A percentile compares a stretch with the other conserved stretches of the same genome.
Conservation (phyloP, 2,113 vertebrate species). For the Melanotaenia duboulayi region DNA sequence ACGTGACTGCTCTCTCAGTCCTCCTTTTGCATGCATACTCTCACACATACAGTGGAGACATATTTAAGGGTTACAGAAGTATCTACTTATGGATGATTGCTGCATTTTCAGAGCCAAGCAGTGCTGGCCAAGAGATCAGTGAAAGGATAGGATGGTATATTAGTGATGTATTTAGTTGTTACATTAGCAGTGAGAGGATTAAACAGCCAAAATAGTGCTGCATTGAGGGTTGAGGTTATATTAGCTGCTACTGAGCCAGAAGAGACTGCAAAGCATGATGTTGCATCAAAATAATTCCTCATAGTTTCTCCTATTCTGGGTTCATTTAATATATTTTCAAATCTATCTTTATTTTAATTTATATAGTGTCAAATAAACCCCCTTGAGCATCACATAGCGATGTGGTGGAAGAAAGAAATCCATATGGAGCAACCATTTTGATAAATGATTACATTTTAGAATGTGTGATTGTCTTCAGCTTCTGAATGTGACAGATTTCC, state of each 20-base stretch:
- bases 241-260: no score
- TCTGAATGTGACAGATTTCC: background rate
- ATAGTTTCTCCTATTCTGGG: no score
- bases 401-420: background rate
- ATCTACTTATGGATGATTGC: conserved; percentile 4
- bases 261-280: no score
- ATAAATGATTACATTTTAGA: no score
- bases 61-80: conserved; percentile 19
- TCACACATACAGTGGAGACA: conserved; percentile 6
- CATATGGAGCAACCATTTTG: no score
- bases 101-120: background rate
- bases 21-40: conserved; percentile 17
- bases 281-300: background rate
- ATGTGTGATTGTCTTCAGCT: no score
- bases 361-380: no score
- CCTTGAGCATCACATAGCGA: no score
- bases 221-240: no score
- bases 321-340: no score
- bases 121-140: background rate
- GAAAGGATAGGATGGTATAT: background rate
- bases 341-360: no score
- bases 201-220: background rate
- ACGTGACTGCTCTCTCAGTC: conserved; percentile 22
- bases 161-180: background rate
- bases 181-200: background rate